A percentile compares a stretch with the other conserved stretches of the same genome.
These are phyloP conservation scores for Drosophila incognita DNA, from an alignment of 2,888 invertebrate species.

Conservation along the genomic window DNA sequence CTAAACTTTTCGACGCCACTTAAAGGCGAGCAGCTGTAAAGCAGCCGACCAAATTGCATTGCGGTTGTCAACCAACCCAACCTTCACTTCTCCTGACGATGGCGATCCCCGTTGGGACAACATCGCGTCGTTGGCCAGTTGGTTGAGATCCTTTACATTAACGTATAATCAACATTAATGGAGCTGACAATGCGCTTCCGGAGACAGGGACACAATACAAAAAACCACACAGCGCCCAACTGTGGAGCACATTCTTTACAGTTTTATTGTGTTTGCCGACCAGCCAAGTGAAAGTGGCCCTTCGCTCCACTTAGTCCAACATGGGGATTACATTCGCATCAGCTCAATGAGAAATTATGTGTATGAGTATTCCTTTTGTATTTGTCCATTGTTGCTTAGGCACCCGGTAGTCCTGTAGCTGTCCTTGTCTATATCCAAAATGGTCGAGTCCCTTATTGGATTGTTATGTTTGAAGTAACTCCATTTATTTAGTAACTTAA, in stretches of 20 bases:
- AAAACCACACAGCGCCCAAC: conserved; percentile 21
- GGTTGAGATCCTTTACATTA: conserved; percentile 60
- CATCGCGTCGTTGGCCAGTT: conserved; percentile 15
- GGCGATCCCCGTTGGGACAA: conserved; percentile 1
- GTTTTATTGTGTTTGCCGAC: conserved; percentile 63
- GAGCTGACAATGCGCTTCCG: conserved; percentile 73
- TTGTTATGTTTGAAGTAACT: conserved; percentile 27
- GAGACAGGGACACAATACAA: conserved; percentile 50
- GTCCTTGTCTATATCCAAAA: conserved; percentile 16
- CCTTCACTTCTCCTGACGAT: background rate
- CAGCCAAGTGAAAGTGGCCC: conserved; percentile 59
- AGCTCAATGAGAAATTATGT: conserved; percentile 75
- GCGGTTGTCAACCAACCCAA: conserved; percentile 32
- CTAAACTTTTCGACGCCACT: conserved; percentile 64
- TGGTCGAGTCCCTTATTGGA: conserved; percentile 33
- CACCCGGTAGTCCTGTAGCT: background rate
- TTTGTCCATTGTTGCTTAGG: conserved; percentile 21
- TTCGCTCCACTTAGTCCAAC: conserved; percentile 49
- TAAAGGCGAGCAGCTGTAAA: conserved; percentile 60
- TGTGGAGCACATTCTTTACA: conserved; percentile 16
- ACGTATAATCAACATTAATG: conserved; percentile 79
- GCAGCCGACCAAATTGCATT: conserved; percentile 65
- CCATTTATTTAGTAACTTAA: conserved; percentile 1
- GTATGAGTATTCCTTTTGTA: conserved; percentile 22
- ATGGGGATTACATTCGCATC: conserved; percentile 73